These are phyloP conservation scores for Tiphia femorata DNA, from an alignment of 2,888 invertebrate species.

Conservation along the genomic window DNA sequence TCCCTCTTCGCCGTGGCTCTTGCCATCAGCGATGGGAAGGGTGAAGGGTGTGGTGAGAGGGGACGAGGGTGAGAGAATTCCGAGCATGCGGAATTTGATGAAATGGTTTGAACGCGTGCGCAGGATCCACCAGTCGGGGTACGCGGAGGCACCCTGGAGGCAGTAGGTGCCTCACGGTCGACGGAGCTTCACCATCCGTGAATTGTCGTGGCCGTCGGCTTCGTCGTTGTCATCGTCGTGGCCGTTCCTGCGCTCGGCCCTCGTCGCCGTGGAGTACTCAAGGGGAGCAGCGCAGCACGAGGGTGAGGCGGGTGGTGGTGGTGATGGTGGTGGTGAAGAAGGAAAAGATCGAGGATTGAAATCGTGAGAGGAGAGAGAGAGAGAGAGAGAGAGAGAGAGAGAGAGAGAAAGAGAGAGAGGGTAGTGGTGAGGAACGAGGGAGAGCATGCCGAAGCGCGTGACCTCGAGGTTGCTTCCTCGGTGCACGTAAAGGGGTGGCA, in stretches of 20 bases:
- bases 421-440: not conserved
- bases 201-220: slow-evolving; percentile 26
- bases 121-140: slow-evolving; percentile 24
- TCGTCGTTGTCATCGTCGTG: slow-evolving; percentile 9
- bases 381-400: not conserved
- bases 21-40: too few relatives aligned
- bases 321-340: not conserved
- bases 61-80: slow-evolving; percentile 18
- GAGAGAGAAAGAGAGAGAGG: not conserved
- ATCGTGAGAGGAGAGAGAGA: not conserved
- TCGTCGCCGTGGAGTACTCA: too few relatives aligned
- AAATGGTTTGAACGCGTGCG: slow-evolving; percentile 43
- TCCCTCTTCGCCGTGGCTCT: too few relatives aligned
- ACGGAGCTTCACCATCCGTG: slow-evolving; percentile 6
- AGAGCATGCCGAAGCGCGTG: slow-evolving; percentile 1
- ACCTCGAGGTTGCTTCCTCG: not conserved
- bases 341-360: not conserved
- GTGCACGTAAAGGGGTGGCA: not conserved
- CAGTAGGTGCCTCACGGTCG: slow-evolving; percentile 32
- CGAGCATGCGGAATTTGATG: slow-evolving; percentile 52
- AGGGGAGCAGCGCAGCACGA: not conserved
- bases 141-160: slow-evolving; percentile 30
- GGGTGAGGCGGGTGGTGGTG: not conserved
- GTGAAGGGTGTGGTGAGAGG: too few relatives aligned
- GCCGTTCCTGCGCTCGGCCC: slow-evolving; percentile 8